Percentiles rank a stretch among this genome's conserved stretches.
Evolutionary conservation across 2,113 vertebrate species (phyloP).

Genomic region (Pantherophis guttatus): DNA sequence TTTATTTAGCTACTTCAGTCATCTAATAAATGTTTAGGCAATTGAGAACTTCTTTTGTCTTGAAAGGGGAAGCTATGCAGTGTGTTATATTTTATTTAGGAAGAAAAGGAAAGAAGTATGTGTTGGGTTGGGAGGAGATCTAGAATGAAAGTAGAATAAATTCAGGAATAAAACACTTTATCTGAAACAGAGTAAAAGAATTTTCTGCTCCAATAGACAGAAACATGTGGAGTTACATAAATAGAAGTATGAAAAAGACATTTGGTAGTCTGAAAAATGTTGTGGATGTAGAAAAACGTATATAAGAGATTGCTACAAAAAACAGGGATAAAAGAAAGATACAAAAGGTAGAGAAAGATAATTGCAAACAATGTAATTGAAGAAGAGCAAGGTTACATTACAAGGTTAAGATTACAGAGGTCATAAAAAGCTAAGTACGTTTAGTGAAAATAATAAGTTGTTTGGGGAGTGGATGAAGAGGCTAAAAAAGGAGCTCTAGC

Average conservation of each 20-base stretch:
- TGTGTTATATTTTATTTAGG: neutral
- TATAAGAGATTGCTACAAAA: neutral
- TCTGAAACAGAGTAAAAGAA: neutral
- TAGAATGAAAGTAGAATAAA: neutral
- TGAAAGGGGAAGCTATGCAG: neutral
- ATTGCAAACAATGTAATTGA: neutral
- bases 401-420: neutral
- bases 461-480: neutral
- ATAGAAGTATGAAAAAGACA: neutral
- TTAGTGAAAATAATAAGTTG: neutral
- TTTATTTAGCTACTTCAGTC: neutral
- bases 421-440: neutral
- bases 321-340: neutral
- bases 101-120: neutral
- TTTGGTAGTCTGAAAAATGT: neutral
- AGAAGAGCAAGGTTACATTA: neutral
- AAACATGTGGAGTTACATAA: neutral
- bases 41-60: neutral
- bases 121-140: accelerated
- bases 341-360: neutral
- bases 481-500: neutral
- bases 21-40: neutral
- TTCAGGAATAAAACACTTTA: neutral
- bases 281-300: neutral
- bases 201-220: neutral